Evolutionary conservation across 1,140 invertebrate genomes (phyloP).

Genomic region (Tetramorium simillimum): DNA sequence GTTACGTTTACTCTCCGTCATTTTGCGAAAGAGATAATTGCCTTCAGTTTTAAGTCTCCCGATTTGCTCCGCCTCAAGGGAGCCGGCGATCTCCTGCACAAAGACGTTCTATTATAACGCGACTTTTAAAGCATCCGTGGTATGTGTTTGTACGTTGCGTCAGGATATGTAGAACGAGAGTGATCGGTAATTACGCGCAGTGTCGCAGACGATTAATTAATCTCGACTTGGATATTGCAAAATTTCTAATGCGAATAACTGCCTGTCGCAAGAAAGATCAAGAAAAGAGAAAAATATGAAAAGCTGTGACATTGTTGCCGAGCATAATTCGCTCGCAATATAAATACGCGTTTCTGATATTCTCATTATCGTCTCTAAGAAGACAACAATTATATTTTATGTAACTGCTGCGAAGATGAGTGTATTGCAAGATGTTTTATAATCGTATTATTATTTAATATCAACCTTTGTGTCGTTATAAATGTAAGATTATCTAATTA

Average conservation of each 20-base stretch:
- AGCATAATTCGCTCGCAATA: background rate
- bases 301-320: conserved; percentile 13
- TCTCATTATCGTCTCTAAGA: background rate
- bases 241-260: background rate
- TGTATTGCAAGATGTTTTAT: background rate
- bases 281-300: conserved; percentile 8
- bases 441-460: background rate
- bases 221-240: conserved; percentile 18
- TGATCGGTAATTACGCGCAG: conserved; percentile 48
- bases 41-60: background rate
- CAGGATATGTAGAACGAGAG: conserved; percentile 41
- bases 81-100: background rate
- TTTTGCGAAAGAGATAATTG: background rate
- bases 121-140: background rate
- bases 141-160: background rate
- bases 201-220: conserved; percentile 39
- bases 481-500: background rate
- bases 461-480: too few species aligned
- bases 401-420: background rate
- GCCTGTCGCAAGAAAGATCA: background rate
- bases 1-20: background rate
- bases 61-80: background rate
- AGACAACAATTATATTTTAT: background rate
- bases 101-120: conserved; percentile 9
- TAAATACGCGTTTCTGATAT: background rate